These are phyloP conservation scores for Galemys pyrenaicus DNA, from an alignment of 2,113 vertebrate genomes.

Conservation along the genomic window DNA sequence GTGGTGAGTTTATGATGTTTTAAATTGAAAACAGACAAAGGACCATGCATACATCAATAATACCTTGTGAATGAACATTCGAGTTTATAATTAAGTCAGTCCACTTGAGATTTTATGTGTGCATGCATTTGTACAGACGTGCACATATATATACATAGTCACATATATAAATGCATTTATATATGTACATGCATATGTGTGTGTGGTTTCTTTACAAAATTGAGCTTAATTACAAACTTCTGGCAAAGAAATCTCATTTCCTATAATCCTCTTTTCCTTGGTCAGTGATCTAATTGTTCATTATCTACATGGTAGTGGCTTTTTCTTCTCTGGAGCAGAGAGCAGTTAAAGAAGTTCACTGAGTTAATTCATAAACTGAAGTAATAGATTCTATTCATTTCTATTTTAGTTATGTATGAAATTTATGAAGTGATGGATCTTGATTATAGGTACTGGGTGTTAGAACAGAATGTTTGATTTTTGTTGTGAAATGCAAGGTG, in stretches of 20 bases:
- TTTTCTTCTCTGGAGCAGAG: neutral
- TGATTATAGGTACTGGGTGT: neutral
- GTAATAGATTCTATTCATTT: neutral
- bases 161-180: neutral
- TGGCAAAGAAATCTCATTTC: conserved; percentile 6
- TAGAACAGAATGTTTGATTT: neutral
- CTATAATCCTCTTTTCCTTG: neutral
- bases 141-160: neutral
- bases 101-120: neutral
- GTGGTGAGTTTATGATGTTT: neutral
- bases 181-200: neutral
- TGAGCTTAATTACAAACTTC: neutral
- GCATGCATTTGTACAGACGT: neutral
- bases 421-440: neutral
- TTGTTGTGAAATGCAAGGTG: neutral
- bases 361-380: neutral
- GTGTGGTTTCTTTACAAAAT: neutral
- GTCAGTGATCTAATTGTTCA: neutral
- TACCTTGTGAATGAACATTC: neutral
- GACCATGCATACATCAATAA: neutral
- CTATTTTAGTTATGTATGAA: neutral
- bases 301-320: neutral
- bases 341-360: neutral
- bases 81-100: neutral
- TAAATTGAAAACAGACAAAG: neutral